phyloP scores from a whole-genome alignment of 2,888 invertebrate genomes.

The Chirona hameri region DNA sequence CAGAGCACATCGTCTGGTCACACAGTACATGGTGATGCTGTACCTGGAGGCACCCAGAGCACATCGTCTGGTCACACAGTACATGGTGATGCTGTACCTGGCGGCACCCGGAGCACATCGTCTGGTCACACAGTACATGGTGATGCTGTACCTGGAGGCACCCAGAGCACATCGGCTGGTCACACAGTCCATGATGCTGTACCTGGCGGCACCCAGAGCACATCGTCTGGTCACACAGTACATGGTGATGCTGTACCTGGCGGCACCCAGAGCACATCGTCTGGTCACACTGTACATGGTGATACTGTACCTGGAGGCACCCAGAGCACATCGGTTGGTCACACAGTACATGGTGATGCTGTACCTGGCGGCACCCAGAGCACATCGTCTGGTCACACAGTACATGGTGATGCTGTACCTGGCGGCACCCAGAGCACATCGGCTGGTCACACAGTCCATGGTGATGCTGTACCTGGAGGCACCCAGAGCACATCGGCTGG shows the following conservation, averaged over 20 bases:
- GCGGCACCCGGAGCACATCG: slow-evolving; percentile 34
- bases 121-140: too few species aligned
- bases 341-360: too few species aligned
- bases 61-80: too few species aligned
- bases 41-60: slow-evolving; percentile 54
- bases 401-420: slow-evolving; percentile 66
- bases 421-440: slow-evolving; percentile 36
- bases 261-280: slow-evolving; percentile 33
- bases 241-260: slow-evolving; percentile 63
- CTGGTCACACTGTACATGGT: too few species aligned
- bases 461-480: slow-evolving; percentile 59
- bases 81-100: slow-evolving; percentile 64
- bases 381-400: too few species aligned
- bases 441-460: too few species aligned
- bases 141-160: slow-evolving; percentile 59
- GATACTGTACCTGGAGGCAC: slow-evolving; percentile 58
- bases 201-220: slow-evolving; percentile 51
- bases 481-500: background rate
- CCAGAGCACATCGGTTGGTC: background rate
- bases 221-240: too few species aligned
- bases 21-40: too few species aligned
- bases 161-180: background rate
- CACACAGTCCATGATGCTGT: slow-evolving; percentile 66
- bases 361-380: slow-evolving; percentile 54
- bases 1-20: background rate